Evolutionary conservation across 2,113 vertebrate genomes (phyloP).

Genomic region (Thinocorus orbignyianus): DNA sequence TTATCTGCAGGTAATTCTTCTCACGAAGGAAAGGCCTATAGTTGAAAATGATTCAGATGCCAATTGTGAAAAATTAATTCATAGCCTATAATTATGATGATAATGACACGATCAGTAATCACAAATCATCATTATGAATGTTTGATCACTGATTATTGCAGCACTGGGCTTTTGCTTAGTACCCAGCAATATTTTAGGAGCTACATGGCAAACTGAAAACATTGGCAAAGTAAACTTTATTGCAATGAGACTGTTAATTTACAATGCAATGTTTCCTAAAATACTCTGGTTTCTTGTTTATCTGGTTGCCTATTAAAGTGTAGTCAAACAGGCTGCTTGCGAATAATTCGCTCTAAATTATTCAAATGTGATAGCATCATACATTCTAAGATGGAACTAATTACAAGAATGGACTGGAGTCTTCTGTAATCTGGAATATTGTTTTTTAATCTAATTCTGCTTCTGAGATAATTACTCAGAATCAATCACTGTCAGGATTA

Average conservation of each 20-base stretch:
- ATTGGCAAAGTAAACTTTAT: constrained; percentile 18
- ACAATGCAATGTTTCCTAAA: not conserved
- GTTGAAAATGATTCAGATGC: not conserved
- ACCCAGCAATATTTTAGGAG: not conserved
- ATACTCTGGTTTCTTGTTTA: constrained; percentile 33
- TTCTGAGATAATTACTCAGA: constrained; percentile 79
- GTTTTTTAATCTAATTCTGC: constrained; percentile 81
- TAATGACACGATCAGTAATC: constrained; percentile 39
- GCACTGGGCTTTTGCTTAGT: not conserved
- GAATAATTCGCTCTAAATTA: constrained; percentile 65
- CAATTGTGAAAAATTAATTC: constrained; percentile 56
- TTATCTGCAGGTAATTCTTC: not conserved
- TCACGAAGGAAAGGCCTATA: not conserved
- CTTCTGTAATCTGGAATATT: constrained; percentile 74
- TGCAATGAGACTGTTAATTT: not conserved
- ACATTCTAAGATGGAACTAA: constrained; percentile 66
- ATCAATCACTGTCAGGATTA: constrained; percentile 86
- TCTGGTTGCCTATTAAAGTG: constrained; percentile 33
- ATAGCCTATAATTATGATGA: constrained; percentile 20
- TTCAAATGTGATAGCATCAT: constrained; percentile 67
- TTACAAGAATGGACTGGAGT: constrained; percentile 62
- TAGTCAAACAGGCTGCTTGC: not conserved
- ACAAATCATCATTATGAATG: constrained; percentile 33
- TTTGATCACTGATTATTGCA: constrained; percentile 10
- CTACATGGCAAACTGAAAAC: not conserved